Percentiles rank a stretch among this genome's conserved stretches.
phyloP scores from a whole-genome alignment of 2,797 vertebrate species.

The Tarsius wallacei region DNA sequence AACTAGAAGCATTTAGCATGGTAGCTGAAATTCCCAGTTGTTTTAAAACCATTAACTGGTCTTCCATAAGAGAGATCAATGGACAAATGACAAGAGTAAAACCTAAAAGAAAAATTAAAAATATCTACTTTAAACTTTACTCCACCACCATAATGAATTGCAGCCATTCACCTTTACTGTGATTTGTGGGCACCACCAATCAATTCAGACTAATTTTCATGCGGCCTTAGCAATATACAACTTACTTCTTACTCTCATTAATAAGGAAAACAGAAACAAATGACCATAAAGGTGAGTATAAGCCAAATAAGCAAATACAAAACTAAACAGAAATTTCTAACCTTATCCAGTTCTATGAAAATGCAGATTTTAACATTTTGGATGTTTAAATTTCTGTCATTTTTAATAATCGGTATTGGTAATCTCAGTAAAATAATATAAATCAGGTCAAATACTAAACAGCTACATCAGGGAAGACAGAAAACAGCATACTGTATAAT shows the following conservation, averaged over 20 bases:
- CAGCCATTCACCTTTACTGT: background rate
- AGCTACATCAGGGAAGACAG: background rate
- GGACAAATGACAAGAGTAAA: constrained; percentile 97
- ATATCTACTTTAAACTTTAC: constrained; percentile 29
- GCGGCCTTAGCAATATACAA: background rate
- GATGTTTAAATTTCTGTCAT: constrained; percentile 26
- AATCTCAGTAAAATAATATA: constrained; percentile 48
- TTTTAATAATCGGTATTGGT: constrained; percentile 36
- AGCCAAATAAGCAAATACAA: constrained; percentile 13
- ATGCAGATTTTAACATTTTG: constrained; percentile 30
- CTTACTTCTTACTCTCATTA: constrained; percentile 26
- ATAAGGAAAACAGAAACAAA: background rate
- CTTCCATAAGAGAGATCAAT: constrained; percentile 98
- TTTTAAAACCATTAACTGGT: constrained; percentile 97
- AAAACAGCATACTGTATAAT: background rate
- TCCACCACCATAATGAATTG: background rate
- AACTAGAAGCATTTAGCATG: constrained; percentile 95
- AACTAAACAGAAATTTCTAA: background rate
- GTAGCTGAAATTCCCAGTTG: constrained; percentile 93
- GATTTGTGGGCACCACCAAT: background rate
- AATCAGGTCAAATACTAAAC: constrained; percentile 12
- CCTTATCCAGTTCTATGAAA: constrained; percentile 44
- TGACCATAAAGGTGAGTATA: background rate
- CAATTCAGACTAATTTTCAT: background rate
- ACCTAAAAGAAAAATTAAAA: constrained; percentile 90